phyloP scores from a whole-genome alignment of 2,888 invertebrate species.

The Epirrita christyi region DNA sequence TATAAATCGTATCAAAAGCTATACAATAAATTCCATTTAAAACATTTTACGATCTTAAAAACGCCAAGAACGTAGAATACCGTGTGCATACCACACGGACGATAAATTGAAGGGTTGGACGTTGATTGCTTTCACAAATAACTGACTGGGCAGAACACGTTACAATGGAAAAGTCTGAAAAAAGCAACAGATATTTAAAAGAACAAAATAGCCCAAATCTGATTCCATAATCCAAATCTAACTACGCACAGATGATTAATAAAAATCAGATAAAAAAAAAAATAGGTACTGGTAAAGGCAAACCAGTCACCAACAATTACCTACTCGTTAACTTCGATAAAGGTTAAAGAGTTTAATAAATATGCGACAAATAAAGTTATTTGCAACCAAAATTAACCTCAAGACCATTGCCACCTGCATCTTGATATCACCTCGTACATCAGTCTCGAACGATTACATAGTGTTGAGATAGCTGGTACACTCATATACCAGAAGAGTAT shows the following conservation, averaged over 20 bases:
- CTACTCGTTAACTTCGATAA: constrained; percentile 7
- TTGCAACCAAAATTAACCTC: constrained; percentile 22
- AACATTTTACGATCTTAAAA: constrained; percentile 7
- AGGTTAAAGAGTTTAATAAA: constrained; percentile 30
- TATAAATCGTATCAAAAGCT: constrained; percentile 8
- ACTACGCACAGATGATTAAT: too few species aligned
- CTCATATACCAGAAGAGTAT: not conserved
- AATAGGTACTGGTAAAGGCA: not conserved
- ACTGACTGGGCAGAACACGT: not conserved
- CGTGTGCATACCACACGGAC: constrained; percentile 2
- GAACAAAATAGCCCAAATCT: too few species aligned
- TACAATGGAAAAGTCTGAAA: too few species aligned
- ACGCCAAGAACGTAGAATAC: constrained; percentile 10
- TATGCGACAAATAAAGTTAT: constrained; percentile 28
- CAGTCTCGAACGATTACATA: constrained; percentile 7
- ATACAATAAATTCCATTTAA: constrained; percentile 3
- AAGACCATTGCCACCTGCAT: constrained; percentile 22
- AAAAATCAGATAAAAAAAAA: too few species aligned
- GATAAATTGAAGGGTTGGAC: constrained; percentile 13
- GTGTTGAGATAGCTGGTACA: constrained; percentile 11
- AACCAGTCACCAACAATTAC: constrained; percentile 19
- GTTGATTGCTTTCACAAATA: constrained; percentile 2
- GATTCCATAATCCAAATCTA: too few species aligned
- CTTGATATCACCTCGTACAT: constrained; percentile 24
- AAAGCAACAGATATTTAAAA: too few species aligned